Percentiles rank a stretch among this genome's conserved stretches.
Evolutionary conservation across 2,797 vertebrate species (phyloP).

Genomic region (Petrocephalus schoutedeni): DNA sequence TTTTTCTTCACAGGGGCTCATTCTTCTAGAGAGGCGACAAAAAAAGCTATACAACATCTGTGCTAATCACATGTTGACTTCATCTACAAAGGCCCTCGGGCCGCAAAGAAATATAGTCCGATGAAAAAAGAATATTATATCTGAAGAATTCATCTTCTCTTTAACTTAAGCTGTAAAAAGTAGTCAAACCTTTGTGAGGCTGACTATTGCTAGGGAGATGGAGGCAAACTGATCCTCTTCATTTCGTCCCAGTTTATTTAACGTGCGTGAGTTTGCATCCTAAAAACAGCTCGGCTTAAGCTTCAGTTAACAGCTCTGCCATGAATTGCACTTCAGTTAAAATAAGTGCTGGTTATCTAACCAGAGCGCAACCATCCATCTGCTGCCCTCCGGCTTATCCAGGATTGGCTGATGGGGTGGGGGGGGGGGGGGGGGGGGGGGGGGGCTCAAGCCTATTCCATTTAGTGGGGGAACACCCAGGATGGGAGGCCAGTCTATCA

Average conservation of each 20-base stretch:
- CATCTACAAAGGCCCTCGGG: neutral
- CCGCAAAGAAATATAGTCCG: neutral
- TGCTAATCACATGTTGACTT: neutral
- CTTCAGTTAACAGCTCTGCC: neutral
- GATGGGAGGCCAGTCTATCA: neutral
- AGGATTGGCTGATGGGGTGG: neutral
- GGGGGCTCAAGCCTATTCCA: neutral
- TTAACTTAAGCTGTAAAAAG: neutral
- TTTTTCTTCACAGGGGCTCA: neutral
- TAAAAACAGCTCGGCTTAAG: neutral
- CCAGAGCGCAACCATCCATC: neutral
- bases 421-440: neutral
- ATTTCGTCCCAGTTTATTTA: neutral
- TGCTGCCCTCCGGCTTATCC: neutral
- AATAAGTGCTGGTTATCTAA: neutral
- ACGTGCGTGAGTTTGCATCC: neutral
- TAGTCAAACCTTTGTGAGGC: neutral
- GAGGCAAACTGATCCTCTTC: neutral
- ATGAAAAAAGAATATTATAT: neutral
- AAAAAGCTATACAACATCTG: neutral
- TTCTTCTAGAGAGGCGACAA: neutral
- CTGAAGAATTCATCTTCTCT: neutral
- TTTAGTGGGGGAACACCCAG: neutral
- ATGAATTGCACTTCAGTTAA: neutral
- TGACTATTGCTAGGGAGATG: neutral